phyloP scores from a whole-genome alignment of 1,140 invertebrate genomes.

The Myzus persicae region DNA sequence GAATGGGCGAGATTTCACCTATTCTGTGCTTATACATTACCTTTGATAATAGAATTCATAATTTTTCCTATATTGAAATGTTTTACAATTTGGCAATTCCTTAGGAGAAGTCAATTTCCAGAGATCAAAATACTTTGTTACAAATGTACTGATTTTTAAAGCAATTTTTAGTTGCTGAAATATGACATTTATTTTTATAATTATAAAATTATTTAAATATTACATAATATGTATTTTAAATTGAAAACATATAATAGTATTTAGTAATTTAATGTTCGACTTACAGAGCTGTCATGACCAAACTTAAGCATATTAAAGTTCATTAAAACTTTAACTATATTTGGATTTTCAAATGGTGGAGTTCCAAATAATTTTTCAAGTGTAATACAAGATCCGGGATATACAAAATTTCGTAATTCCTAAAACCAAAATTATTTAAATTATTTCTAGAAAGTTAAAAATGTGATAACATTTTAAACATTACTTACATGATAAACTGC shows the following conservation, averaged over 20 bases:
- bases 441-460: conserved; percentile 64
- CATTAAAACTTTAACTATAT: conserved; percentile 87
- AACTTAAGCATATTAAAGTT: conserved; percentile 93
- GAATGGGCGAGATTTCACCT: too few species aligned
- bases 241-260: neutral
- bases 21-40: too few species aligned
- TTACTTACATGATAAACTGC: conserved; percentile 45
- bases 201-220: neutral
- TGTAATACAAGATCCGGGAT: conserved; percentile 80
- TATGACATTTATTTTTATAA: conserved; percentile 11
- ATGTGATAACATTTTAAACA: neutral
- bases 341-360: conserved; percentile 91
- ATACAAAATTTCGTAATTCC: conserved; percentile 83
- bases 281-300: conserved; percentile 68
- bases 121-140: conserved; percentile 31
- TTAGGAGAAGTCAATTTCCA: conserved; percentile 48
- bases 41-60: conserved; percentile 51
- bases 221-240: conserved; percentile 13
- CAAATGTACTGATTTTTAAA: conserved; percentile 42
- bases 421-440: conserved; percentile 57
- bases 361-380: conserved; percentile 87
- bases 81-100: conserved; percentile 60
- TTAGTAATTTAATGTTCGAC: neutral
- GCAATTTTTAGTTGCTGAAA: conserved; percentile 57
- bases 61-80: neutral